Conservation (phyloP, 1,140 invertebrate species). For the Drosophila rufa region DNA sequence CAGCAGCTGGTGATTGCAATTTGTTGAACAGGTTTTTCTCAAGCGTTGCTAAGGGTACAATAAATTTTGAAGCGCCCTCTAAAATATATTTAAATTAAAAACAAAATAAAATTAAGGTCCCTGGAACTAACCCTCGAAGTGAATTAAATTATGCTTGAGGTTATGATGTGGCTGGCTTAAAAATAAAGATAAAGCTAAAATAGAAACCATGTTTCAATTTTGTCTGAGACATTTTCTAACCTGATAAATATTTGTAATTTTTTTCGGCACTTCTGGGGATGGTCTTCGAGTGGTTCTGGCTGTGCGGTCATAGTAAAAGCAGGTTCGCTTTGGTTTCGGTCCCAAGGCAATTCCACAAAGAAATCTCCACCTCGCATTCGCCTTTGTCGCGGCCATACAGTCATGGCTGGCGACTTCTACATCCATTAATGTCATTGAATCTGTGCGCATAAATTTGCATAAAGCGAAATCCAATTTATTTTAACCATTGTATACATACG, state of each 20-base stretch:
- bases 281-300: slow-evolving; percentile 12
- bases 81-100: background rate
- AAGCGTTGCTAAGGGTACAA: slow-evolving; percentile 2
- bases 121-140: no score
- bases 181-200: no score
- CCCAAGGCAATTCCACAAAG: slow-evolving; percentile 15
- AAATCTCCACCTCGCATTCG: slow-evolving; percentile 1
- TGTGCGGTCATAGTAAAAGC: slow-evolving; percentile 36
- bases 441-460: slow-evolving; percentile 82
- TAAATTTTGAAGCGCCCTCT: background rate
- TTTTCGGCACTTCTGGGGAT: background rate
- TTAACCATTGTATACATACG: slow-evolving; percentile 35
- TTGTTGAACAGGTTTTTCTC: slow-evolving; percentile 39
- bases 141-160: no score
- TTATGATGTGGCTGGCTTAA: no score
- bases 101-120: background rate
- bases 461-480: slow-evolving; percentile 79
- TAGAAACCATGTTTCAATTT: no score
- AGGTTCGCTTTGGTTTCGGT: slow-evolving; percentile 15
- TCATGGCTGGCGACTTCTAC: slow-evolving; percentile 64
- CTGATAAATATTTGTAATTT: no score
- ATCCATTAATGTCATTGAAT: slow-evolving; percentile 83
- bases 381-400: slow-evolving; percentile 14
- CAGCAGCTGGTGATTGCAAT: slow-evolving; percentile 52
- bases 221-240: no score